Base-by-base conservation (phyloP, 2,888 invertebrate genomes). In the Mesoligia furuncula region DNA sequence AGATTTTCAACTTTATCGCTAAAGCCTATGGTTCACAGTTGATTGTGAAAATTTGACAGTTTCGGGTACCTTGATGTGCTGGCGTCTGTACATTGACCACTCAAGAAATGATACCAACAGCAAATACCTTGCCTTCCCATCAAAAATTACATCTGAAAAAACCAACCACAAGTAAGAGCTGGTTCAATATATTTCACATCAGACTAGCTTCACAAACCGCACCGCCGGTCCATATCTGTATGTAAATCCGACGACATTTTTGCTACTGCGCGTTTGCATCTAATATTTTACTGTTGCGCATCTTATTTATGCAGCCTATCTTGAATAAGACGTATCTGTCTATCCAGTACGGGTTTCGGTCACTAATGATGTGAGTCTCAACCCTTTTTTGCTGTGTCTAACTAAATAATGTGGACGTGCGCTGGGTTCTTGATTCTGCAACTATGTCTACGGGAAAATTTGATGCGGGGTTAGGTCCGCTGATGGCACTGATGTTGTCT, bases 221-320 rank as follows among this genome's bases (percentile, higher is more conserved):
- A 76, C 86, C 87, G 83, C 75, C 88, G 72, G 72, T 70, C 96
- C 95, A 96, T 95, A 94, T 92, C 88, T 83, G 82, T 93, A 96
- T 96, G 95, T 90, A 93, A 95, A 96, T 96, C 84, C 79, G 78
- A 84, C 94, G 90, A 93, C 95, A 95, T 96, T 95, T 96, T 96
- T 96, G 94, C 93, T 87, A 91, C 87, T 84, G 92, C 94, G 94
- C 94, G 95, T 95, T 95, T 96, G 96, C 95, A 96, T 96, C 94
- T 95, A 95, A 95, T 95, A 95, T 95, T 95, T 95, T 93, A 94
- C 93, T 92, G 91, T 91, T 87, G 91, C 89, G 92, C 93, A 93
- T 95, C 95, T 95, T 95, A 93, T 95, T 95, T 95, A 95, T 96
- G 89, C 91, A 87, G 88, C 81, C 84, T 81, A 88, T 83, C 90